Conservation (phyloP, 37 sponge, comb jelly and placozoan genomes). For the Dysidea cf. avara region DNA sequence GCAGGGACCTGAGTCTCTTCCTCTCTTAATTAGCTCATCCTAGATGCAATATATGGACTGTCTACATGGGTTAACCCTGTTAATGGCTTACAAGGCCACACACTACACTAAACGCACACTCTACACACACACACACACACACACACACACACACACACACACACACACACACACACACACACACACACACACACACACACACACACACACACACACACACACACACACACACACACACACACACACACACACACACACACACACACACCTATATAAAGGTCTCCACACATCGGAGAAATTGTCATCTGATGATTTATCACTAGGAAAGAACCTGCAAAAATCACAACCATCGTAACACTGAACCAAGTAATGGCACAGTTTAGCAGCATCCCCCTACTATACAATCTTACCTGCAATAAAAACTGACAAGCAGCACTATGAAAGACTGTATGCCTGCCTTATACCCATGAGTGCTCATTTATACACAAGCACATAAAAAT, state of each 20-base stretch:
- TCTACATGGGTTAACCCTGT: too few relatives aligned
- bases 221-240: not conserved
- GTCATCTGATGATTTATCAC: slow-evolving; percentile 4
- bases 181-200: slow-evolving; percentile 3
- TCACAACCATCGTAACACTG: not conserved
- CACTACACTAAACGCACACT: too few relatives aligned
- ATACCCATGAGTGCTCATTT: too few relatives aligned
- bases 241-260: slow-evolving; percentile 10
- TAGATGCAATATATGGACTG: too few relatives aligned
- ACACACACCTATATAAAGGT: slow-evolving; percentile 15
- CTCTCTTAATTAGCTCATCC: too few relatives aligned
- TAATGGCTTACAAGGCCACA: too few relatives aligned
- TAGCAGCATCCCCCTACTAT: too few relatives aligned
- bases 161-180: not conserved
- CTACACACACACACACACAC: not conserved
- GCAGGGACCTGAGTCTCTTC: too few relatives aligned
- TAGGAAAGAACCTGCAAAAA: not conserved
- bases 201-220: slow-evolving; percentile 7
- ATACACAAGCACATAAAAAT: not conserved
- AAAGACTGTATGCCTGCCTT: too few relatives aligned
- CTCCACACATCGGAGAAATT: not conserved
- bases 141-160: not conserved
- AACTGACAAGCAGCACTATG: too few relatives aligned
- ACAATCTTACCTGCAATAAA: too few relatives aligned
- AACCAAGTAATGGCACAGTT: too few relatives aligned